Evolutionary conservation across 2,888 invertebrate species (phyloP), one percentile per base, ranked within the genome.

Genomic region (Drosophila cyrtoloma): DNA sequence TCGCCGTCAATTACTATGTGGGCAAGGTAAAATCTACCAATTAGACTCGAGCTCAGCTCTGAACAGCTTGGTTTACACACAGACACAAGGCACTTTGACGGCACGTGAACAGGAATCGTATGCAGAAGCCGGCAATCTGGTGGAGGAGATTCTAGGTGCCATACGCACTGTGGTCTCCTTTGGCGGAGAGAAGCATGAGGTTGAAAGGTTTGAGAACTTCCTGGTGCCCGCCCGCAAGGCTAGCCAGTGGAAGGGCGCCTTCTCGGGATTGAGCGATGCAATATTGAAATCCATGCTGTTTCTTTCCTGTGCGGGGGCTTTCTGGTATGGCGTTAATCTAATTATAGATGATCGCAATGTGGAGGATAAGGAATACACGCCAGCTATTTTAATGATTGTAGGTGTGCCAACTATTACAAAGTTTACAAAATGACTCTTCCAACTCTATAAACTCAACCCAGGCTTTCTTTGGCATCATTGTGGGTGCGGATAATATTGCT

Each of bases 251-350:
- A 95, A 96, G 79, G 96, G 96, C 0, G 93, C 96, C 66, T 96
- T 95, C 91, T 95, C 96, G 0, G 96, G 96, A 0, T 91, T 96
- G 1, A 96, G 96, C 50, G 95, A 96, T 75, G 96, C 95, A 0
- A 92, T 96, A 0, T 95, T 96, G 94, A 96, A 96, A 95, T 94
- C 96, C 53, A 95, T 97, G 78, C 95, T 97, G 19, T 97, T 96
- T 90, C 94, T 95, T 19, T 96, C 96, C n/a, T 97, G 97, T 91
- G 95, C 96, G 0, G 93, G 97, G 0, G 95, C 96, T 0, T 97
- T 97, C 92, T 97, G 97, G 96, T 97, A 97, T 91, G 97, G 97
- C 0, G 96, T 96, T 0, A 95, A 95, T 68, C 94, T 97, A 19
- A 96, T 97, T 73, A 88, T 97, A 44, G 95, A 95, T 0, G 95